A percentile compares a stretch with the other conserved stretches of the same genome.
phyloP scores from a whole-genome alignment of 2,888 invertebrate genomes.

The Frankliniella fusca region DNA sequence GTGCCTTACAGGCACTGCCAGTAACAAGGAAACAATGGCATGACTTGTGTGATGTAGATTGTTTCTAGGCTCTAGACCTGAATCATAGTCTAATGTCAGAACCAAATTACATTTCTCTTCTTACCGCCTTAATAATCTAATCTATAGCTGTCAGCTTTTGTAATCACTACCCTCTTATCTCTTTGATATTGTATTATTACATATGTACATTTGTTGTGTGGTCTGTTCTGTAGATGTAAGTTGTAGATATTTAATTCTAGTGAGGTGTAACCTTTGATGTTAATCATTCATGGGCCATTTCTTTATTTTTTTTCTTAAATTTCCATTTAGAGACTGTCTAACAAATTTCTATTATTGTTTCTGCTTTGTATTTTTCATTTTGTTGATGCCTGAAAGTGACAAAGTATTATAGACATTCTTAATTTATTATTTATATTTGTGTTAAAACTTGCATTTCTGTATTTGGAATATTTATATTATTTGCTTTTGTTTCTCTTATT shows the following conservation, averaged over 20 bases:
- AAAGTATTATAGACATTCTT: not conserved
- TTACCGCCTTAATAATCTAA: not conserved
- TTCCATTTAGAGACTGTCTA: not conserved
- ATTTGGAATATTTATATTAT: not conserved
- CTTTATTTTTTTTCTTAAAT: not conserved
- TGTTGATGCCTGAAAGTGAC: constrained; percentile 12
- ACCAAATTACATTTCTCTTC: constrained; percentile 7
- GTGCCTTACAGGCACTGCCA: no score
- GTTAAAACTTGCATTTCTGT: not conserved
- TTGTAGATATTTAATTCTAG: not conserved
- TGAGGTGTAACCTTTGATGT: not conserved
- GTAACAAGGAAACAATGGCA: no score
- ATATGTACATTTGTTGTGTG: constrained; percentile 15
- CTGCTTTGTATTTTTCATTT: not conserved
- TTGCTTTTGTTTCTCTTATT: not conserved
- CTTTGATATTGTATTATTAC: not conserved
- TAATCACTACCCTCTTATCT: not conserved
- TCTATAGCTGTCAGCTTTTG: constrained; percentile 1
- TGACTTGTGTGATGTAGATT: no score
- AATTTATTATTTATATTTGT: not conserved
- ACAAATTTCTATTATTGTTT: not conserved
- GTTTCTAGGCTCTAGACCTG: no score
- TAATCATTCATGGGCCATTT: no score
- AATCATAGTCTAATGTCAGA: not conserved
- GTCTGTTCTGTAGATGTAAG: not conserved